Evolutionary conservation across 2,888 invertebrate genomes (phyloP).

Genomic region (Cantharis flavilabris): DNA sequence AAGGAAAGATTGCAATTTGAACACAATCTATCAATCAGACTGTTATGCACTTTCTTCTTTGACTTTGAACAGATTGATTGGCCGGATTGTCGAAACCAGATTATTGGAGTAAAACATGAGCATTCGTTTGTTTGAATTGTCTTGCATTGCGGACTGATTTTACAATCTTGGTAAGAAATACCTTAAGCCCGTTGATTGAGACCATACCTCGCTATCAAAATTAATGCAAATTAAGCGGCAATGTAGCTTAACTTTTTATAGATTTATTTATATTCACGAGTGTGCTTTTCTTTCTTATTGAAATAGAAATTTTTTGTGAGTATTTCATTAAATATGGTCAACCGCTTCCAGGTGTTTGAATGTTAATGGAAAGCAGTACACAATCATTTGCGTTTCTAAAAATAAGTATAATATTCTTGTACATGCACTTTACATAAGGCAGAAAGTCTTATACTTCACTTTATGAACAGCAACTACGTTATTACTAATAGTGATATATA

Average conservation of each 20-base stretch:
- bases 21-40: no score
- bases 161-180: background rate
- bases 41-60: no score
- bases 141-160: no score
- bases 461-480: conserved; percentile 10
- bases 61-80: no score
- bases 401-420: background rate
- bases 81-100: no score
- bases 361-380: background rate
- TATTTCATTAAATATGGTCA: background rate
- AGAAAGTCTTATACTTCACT: background rate
- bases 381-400: conserved; percentile 21
- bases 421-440: conserved; percentile 1
- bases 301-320: background rate
- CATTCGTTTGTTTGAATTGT: no score
- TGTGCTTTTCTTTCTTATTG: no score
- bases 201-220: background rate
- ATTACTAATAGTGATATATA: conserved; percentile 8
- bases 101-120: no score
- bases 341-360: background rate
- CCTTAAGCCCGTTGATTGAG: background rate
- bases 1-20: background rate
- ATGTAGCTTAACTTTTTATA: background rate
- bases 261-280: background rate
- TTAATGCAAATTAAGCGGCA: background rate